A percentile compares a stretch with the other conserved stretches of the same genome.
These are phyloP conservation scores for Crotalus horridus DNA, from an alignment of 2,113 vertebrate species.

Conservation along the genomic window DNA sequence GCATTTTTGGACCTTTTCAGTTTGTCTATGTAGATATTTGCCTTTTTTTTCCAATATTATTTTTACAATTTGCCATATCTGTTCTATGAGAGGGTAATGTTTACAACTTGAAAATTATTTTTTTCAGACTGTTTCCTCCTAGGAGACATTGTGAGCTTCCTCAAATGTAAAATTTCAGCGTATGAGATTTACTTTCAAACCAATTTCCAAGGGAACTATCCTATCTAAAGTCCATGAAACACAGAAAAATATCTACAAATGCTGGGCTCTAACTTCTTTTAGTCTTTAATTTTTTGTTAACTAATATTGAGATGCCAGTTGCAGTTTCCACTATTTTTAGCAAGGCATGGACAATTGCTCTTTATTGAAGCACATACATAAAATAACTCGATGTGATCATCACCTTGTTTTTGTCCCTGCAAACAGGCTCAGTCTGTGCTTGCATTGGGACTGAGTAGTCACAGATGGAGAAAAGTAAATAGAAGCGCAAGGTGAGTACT, in stretches of 20 bases:
- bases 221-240: background rate
- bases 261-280: background rate
- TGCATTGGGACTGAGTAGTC: constrained; percentile 6
- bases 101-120: background rate
- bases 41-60: background rate
- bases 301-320: background rate
- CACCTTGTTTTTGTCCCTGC: background rate
- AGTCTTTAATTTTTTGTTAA: background rate
- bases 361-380: background rate
- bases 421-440: constrained; percentile 9
- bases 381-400: background rate
- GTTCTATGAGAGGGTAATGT: background rate
- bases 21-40: background rate
- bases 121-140: background rate
- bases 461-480: background rate
- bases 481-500: background rate
- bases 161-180: background rate
- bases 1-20: background rate
- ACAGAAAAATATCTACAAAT: background rate
- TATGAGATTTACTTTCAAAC: background rate
- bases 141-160: background rate
- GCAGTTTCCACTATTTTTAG: background rate
- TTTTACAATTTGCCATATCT: background rate
- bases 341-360: background rate
- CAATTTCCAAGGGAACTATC: too few species aligned